Conservation (phyloP, 2,113 vertebrate species). For the Siphamia tubifer region DNA sequence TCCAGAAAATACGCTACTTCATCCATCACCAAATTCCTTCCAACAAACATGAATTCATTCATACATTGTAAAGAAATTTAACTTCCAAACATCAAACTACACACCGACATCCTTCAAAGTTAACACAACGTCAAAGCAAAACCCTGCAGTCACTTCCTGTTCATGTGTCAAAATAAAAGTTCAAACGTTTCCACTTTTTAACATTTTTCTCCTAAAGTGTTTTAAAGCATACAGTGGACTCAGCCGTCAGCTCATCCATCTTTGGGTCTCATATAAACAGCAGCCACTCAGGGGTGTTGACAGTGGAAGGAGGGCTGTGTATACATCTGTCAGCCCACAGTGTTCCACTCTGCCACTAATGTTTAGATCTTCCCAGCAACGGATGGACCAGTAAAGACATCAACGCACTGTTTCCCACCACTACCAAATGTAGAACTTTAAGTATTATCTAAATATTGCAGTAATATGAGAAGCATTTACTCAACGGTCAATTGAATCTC, state of each 20-base stretch:
- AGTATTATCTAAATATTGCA: neutral
- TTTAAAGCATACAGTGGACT: no score
- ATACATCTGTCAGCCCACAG: constrained; percentile 49
- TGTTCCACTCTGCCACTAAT: constrained; percentile 56
- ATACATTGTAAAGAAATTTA: no score
- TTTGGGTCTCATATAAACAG: constrained; percentile 69
- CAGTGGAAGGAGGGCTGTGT: constrained; percentile 57
- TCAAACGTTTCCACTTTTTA: no score
- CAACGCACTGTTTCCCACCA: neutral
- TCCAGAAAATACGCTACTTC: no score
- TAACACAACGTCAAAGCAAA: no score
- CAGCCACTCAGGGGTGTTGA: constrained; percentile 69
- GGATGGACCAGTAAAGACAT: constrained; percentile 9
- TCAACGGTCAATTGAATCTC: neutral
- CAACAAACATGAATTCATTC: no score
- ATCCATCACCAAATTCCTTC: no score
- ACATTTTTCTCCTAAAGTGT: no score
- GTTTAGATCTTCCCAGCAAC: constrained; percentile 59
- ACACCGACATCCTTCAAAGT: no score
- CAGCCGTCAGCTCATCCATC: constrained; percentile 53
- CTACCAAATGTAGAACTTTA: neutral
- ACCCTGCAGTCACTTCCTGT: no score
- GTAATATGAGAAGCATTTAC: neutral
- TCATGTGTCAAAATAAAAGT: no score
- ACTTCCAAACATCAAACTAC: no score